These are phyloP conservation scores for Euura lappo DNA, from an alignment of 1,140 invertebrate species.

Conservation along the genomic window DNA sequence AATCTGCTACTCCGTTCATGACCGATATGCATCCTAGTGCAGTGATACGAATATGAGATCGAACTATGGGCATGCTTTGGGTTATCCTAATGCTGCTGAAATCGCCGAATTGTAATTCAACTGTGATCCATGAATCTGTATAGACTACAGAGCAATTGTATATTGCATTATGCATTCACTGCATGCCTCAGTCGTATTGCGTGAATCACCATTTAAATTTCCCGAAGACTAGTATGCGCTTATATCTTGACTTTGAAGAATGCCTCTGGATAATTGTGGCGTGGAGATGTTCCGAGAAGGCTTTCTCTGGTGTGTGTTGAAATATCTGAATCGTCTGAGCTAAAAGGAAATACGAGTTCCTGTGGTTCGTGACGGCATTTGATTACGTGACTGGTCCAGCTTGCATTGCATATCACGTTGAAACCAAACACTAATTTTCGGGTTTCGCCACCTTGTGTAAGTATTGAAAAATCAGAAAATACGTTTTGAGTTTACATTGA, in stretches of 20 bases:
- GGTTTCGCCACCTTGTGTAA: not conserved
- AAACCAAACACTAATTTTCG: not conserved
- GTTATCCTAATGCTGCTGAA: too few species aligned
- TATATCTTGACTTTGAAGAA: not conserved
- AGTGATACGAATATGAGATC: too few species aligned
- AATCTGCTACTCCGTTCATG: too few species aligned
- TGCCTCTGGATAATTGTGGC: not conserved
- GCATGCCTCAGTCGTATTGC: not conserved
- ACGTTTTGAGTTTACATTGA: too few species aligned
- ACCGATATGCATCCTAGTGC: too few species aligned
- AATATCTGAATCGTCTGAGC: not conserved
- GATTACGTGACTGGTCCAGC: not conserved
- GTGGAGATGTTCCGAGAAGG: not conserved
- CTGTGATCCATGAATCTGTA: too few species aligned
- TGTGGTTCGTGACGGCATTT: not conserved
- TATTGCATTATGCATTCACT: too few species aligned
- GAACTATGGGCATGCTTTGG: too few species aligned
- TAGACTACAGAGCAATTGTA: too few species aligned
- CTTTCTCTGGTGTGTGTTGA: not conserved
- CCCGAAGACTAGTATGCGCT: not conserved
- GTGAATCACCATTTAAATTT: not conserved
- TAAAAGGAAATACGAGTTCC: not conserved
- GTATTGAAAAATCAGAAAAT: too few species aligned
- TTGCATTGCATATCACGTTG: not conserved
- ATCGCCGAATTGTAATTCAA: too few species aligned